phyloP scores from a whole-genome alignment of 1,140 invertebrate species.

The Cotesia typhae region DNA sequence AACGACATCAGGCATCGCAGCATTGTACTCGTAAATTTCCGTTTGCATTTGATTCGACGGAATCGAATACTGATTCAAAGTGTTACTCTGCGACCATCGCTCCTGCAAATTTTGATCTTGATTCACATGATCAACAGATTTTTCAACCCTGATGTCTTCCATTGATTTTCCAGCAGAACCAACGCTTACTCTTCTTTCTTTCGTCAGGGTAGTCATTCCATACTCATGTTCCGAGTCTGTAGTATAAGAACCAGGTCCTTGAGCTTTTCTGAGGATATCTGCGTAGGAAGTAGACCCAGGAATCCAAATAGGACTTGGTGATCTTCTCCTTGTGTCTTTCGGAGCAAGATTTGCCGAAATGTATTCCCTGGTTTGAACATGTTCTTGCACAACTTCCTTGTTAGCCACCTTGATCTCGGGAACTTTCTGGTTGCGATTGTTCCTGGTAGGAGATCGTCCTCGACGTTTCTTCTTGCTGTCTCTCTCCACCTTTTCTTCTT shows the following conservation, averaged over 20 bases:
- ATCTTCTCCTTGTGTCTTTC: constrained; percentile 61
- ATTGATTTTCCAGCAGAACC: no score
- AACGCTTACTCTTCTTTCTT: no score
- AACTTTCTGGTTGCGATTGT: constrained; percentile 26
- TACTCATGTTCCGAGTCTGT: constrained; percentile 38
- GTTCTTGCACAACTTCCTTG: constrained; percentile 15
- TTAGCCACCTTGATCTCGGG: constrained; percentile 35
- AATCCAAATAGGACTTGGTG: constrained; percentile 76
- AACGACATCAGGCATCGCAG: constrained; percentile 63
- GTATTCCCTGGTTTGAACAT: neutral
- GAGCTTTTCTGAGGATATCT: constrained; percentile 75
- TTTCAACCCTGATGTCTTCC: no score
- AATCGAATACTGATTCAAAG: constrained; percentile 42
- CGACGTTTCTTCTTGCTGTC: constrained; percentile 38
- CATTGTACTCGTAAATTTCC: constrained; percentile 63
- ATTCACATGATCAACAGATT: no score
- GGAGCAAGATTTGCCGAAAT: constrained; percentile 42
- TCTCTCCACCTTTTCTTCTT: constrained; percentile 9
- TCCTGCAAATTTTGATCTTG: constrained; percentile 1
- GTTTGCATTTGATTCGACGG: constrained; percentile 37
- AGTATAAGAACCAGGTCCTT: constrained; percentile 43
- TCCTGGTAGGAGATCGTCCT: constrained; percentile 55
- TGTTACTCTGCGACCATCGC: constrained; percentile 33
- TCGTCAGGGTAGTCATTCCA: no score
- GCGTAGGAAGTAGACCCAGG: constrained; percentile 80